phyloP scores from a whole-genome alignment of 2,888 invertebrate species.

The Rhagonycha lutea region DNA sequence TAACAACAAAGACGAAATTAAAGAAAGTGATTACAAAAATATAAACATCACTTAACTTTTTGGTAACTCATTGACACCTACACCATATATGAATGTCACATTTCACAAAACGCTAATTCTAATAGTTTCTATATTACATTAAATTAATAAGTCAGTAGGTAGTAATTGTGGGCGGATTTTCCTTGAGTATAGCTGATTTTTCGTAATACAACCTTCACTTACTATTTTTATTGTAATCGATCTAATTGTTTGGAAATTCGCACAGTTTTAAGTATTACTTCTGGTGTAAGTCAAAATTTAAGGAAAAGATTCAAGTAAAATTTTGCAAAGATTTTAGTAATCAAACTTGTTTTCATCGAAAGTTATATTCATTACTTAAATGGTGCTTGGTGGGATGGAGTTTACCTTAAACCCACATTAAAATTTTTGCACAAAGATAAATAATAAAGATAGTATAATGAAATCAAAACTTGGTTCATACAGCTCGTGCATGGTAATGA shows the following conservation, averaged over 20 bases:
- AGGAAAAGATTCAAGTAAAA: background rate
- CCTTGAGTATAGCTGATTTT: conserved; percentile 21
- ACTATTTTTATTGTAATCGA: background rate
- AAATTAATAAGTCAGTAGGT: conserved; percentile 1
- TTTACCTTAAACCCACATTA: background rate
- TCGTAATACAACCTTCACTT: conserved; percentile 19
- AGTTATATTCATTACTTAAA: background rate
- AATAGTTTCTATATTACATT: background rate
- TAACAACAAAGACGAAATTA: background rate
- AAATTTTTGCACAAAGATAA: background rate
- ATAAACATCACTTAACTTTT: background rate
- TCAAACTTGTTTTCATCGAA: background rate
- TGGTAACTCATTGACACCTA: background rate
- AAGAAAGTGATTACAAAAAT: background rate
- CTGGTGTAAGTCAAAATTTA: background rate
- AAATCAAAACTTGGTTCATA: background rate
- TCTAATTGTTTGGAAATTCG: background rate
- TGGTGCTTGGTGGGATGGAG: background rate
- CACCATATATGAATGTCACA: background rate
- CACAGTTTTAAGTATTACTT: background rate
- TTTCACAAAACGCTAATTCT: background rate
- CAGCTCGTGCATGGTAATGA: no score
- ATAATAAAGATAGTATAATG: background rate
- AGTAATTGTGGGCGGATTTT: conserved; percentile 6
- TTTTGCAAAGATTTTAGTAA: background rate